Evolutionary conservation across 2,797 vertebrate genomes (phyloP), one percentile per base, ranked within the genome.

Genomic region (Poecilia wingei): DNA sequence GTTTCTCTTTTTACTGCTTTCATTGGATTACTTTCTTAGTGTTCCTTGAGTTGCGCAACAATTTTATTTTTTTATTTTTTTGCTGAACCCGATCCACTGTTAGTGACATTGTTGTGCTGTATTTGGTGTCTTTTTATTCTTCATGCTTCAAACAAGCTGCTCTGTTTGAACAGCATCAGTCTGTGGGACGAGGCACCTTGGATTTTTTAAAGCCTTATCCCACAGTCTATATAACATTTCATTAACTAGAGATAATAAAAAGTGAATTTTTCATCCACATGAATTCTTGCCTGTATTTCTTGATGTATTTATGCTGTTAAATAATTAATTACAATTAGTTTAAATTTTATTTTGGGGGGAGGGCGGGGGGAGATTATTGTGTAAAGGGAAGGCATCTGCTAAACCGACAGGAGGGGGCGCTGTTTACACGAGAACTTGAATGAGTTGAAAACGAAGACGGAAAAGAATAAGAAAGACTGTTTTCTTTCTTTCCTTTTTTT

Each of bases 351-450:
- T n/a, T 16, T 13, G 2, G 16, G 0, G 5, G 2, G n/a, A n/a
- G n/a, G 36, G 33, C 0, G 39, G 3, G 39, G 39, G 39, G 39
- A 6, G 39, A 41, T 31, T 6, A 4, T 36, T 20, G 36, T 28
- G 22, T 45, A 16, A 45, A 45, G 13, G 12, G 25, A 41, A 41
- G 39, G 4, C 22, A n/a, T 71, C 13, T 71, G 31, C 3, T 39
- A 13, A 64, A n/a, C 31, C 28, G 71, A 78, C 92, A 88, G 79
- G 0, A 88, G 92, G 77, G 49, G 92, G 90, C 86, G 84, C 84
- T 90, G 77, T 74, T 47, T 51, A 78, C 80, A 59, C 1, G 1
- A 45, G 3, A 0, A 33, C 55, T 64, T 36, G 64, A 22, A 69
- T 2, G 71, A 36, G 47, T 76, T 84, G 77, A 51, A 5, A 0